Base-by-base conservation (phyloP, 2,797 vertebrate species). In the Vireo griseus region DNA sequence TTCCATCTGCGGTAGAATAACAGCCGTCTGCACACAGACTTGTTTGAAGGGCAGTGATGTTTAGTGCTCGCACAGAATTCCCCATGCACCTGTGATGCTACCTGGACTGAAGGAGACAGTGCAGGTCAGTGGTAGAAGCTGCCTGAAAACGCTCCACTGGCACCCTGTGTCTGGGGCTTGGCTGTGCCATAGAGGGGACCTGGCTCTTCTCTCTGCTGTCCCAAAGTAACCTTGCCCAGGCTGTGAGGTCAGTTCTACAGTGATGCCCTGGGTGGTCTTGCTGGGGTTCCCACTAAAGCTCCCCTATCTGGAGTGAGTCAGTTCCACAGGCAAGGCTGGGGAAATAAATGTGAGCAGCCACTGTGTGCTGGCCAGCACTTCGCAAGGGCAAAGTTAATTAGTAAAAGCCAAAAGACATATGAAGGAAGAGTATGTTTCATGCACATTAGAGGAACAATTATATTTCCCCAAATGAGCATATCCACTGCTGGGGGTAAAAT, bases 261-360 rank as follows among this genome's bases (percentile, higher is more conserved):
- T 4, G 20, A 6, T 3, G 8, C 26, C 40, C 33, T 33, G 45
- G 5, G 15, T 24, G 0, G 22, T 6, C 44, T 35, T 33, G 31
- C 54, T 48, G 74, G 29, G 8, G 5, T n/a, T 73, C 66, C 59
- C 59, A 33, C 19, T 47, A 25, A 42, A 81, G 17, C 31, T 67
- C 29, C 24, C 0, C 0, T n/a, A 0, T 1, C 19, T 75, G 59
- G 5, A 50, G 13, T 6, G 45, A 65, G 17, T 25, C 50, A 28
- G 0, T 51, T 37, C 84, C 48, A 18, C 18, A 28, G 51, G 9
- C 62, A 33, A 37, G n/a, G 26, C 55, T 0, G 0, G 40, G 40
- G 17, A 57, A 29, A 11, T 24, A 26, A 21, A 28, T 5, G 6
- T 35, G 31, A 87, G 28, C n/a, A 6, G 8, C n/a, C 17, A 2